Evolutionary conservation across 2,113 vertebrate genomes (phyloP).

Genomic region (Rallus limicola): DNA sequence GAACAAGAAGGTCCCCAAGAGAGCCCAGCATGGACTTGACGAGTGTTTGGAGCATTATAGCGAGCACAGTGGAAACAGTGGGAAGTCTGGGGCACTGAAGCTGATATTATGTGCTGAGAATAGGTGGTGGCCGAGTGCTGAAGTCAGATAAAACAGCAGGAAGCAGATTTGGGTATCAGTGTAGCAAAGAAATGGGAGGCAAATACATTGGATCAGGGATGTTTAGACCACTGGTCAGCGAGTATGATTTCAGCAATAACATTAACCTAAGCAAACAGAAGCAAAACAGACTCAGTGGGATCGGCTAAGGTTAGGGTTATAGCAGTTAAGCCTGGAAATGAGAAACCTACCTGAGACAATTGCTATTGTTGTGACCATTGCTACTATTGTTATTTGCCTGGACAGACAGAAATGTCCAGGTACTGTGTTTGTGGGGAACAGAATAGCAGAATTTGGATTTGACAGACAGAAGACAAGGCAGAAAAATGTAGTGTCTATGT

Average conservation of each 20-base stretch:
- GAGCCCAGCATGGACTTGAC: background rate
- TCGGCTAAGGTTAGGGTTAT: background rate
- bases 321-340: background rate
- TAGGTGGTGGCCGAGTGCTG: background rate
- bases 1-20: background rate
- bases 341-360: background rate
- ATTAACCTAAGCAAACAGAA: background rate
- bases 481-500: background rate
- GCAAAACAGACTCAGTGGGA: background rate
- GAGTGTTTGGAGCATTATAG: background rate
- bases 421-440: background rate
- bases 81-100: background rate
- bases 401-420: background rate
- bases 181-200: background rate
- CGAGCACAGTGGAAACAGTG: background rate
- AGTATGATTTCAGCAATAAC: background rate
- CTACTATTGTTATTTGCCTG: background rate
- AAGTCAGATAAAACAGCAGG: background rate
- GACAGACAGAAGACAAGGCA: background rate
- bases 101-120: accelerated
- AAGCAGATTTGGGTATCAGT: background rate
- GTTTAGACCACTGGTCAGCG: background rate
- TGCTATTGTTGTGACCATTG: background rate
- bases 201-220: background rate
- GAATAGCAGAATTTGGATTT: background rate